These are phyloP conservation scores for Damaliscus lunatus DNA, from an alignment of 2,113 vertebrate genomes.

Conservation along the genomic window DNA sequence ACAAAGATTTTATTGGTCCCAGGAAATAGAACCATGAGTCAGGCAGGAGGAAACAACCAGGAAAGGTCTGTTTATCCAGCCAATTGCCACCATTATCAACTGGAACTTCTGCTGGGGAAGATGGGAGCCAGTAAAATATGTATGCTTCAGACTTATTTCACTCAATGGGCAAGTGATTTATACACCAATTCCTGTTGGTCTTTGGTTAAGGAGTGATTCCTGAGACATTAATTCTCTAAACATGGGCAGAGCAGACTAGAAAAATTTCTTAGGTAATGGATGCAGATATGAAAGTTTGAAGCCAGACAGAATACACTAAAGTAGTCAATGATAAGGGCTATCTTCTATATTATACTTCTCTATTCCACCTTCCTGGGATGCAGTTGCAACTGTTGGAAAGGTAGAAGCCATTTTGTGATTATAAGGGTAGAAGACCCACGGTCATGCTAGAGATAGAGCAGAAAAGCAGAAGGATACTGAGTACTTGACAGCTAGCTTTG, in stretches of 20 bases:
- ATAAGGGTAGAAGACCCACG: rapidly evolving
- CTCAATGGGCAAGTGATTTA: not conserved
- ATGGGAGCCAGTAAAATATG: not conserved
- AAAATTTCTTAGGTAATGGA: not conserved
- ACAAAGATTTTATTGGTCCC: not conserved
- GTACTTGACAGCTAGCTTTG: too few relatives aligned
- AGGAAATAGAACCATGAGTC: not conserved
- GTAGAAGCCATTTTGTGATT: not conserved
- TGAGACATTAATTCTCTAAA: not conserved
- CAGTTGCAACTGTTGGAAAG: not conserved
- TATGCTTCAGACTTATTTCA: not conserved
- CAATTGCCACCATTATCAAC: too few relatives aligned
- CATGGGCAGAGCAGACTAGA: not conserved
- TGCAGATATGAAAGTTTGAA: not conserved
- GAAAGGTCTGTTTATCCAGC: not conserved
- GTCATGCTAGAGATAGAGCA: not conserved
- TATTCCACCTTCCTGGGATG: not conserved
- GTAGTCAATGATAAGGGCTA: not conserved
- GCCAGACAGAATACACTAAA: not conserved
- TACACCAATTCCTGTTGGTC: not conserved
- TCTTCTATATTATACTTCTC: not conserved
- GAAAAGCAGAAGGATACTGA: not conserved
- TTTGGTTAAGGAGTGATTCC: not conserved
- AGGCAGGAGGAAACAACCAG: not conserved
- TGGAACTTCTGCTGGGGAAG: not conserved